Percentiles rank a stretch among this genome's conserved stretches.
Evolutionary conservation across 1,140 invertebrate species (phyloP).

Genomic region (Temnothorax longispinosus): DNA sequence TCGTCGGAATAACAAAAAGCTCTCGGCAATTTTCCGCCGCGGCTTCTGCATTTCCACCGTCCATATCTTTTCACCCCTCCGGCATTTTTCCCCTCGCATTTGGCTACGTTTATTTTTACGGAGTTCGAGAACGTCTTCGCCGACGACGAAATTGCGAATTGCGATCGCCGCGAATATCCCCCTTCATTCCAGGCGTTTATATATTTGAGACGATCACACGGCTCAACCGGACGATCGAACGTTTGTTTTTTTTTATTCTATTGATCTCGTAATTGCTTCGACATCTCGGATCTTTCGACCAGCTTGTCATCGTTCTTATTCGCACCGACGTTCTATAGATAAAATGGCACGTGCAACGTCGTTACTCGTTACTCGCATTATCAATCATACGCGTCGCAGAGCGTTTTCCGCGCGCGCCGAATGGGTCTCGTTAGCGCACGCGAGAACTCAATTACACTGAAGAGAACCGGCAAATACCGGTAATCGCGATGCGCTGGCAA

Average conservation of each 20-base stretch:
- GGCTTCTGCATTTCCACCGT: not conserved
- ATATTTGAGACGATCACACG: not conserved
- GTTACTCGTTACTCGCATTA: slow-evolving; percentile 35
- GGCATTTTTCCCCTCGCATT: not conserved
- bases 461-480: slow-evolving; percentile 13
- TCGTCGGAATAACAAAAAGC: slow-evolving; percentile 54
- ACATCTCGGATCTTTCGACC: not conserved
- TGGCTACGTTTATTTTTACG: slow-evolving; percentile 33
- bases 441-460: slow-evolving; percentile 50
- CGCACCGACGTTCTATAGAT: not conserved
- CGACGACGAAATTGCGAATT: not conserved
- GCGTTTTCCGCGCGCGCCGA: slow-evolving; percentile 15
- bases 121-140: not conserved
- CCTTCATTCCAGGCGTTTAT: not conserved
- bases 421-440: slow-evolving; percentile 52
- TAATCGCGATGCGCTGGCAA: slow-evolving; percentile 25
- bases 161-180: not conserved
- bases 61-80: not conserved
- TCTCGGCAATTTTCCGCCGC: slow-evolving; percentile 39
- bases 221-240: not conserved
- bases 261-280: not conserved
- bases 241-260: not conserved
- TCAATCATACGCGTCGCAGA: slow-evolving; percentile 21
- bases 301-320: not conserved
- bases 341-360: not conserved